These are phyloP conservation scores for Brachionus asplanchnoidis DNA, from an alignment of 1,140 invertebrate species.

Conservation along the genomic window DNA sequence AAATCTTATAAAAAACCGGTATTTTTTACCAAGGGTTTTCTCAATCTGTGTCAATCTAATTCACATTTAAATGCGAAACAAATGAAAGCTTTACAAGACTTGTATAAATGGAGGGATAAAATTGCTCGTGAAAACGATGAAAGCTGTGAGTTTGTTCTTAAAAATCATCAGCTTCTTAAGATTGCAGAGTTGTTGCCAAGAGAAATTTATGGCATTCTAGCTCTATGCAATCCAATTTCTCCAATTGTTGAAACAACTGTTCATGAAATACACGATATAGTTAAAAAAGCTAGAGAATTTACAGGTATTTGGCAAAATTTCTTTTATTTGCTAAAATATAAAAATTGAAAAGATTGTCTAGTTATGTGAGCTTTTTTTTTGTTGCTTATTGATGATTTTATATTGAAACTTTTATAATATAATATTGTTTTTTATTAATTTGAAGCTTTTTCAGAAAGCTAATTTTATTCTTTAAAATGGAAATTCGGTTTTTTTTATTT, in stretches of 20 bases:
- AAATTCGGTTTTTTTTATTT: too few species aligned
- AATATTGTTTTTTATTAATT: too few species aligned
- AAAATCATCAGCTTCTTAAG: conserved; percentile 88
- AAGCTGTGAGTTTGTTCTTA: conserved; percentile 78
- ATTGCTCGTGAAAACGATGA: conserved; percentile 83
- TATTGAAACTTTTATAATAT: too few species aligned
- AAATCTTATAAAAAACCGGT: conserved; percentile 73
- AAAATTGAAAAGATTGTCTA: too few species aligned
- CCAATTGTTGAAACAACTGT: conserved; percentile 74
- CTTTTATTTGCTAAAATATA: too few species aligned
- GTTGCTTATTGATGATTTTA: too few species aligned
- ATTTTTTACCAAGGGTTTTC: conserved; percentile 67
- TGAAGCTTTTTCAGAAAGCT: too few species aligned
- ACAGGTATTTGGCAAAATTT: background rate
- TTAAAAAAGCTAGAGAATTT: conserved; percentile 67
- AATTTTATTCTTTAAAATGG: too few species aligned
- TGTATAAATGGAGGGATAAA: conserved; percentile 82
- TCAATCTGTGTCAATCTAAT: conserved; percentile 34
- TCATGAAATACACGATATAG: conserved; percentile 69
- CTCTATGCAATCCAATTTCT: conserved; percentile 87
- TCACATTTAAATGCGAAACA: conserved; percentile 59
- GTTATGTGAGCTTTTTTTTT: too few species aligned
- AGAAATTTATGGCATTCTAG: conserved; percentile 85
- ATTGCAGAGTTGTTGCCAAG: conserved; percentile 82
- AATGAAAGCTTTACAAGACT: conserved; percentile 70